These are phyloP conservation scores for Zhuqinia jingwanae DNA, from an alignment of 2,888 invertebrate species.

Conservation along the genomic window DNA sequence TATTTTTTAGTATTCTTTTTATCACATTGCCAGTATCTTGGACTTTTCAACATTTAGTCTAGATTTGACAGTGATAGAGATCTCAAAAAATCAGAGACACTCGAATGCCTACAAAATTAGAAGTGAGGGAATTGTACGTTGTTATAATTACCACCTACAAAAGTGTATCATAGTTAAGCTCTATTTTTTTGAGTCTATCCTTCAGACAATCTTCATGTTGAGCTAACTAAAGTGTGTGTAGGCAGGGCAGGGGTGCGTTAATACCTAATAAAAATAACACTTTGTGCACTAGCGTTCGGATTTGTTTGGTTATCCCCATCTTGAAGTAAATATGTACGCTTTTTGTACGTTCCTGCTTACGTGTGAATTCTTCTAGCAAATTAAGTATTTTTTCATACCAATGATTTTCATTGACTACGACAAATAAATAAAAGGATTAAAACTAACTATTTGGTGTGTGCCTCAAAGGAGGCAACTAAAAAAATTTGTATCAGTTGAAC, in stretches of 20 bases:
- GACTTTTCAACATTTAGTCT: slow-evolving; percentile 55
- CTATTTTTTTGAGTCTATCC: slow-evolving; percentile 8
- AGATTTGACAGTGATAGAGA: slow-evolving; percentile 55
- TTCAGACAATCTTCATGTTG: slow-evolving; percentile 10
- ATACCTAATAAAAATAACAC: background rate
- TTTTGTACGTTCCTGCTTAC: slow-evolving; percentile 20
- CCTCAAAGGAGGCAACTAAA: slow-evolving; percentile 23
- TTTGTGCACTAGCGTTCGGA: too few species aligned
- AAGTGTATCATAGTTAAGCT: background rate
- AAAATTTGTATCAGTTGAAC: slow-evolving; percentile 33
- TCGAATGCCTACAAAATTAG: too few species aligned
- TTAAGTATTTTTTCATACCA: background rate
- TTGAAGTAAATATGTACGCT: background rate
- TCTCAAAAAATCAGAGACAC: slow-evolving; percentile 51
- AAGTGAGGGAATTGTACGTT: too few species aligned
- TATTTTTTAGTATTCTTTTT: slow-evolving; percentile 14
- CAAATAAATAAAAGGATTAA: background rate
- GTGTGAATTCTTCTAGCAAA: background rate
- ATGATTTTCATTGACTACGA: background rate
- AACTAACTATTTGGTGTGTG: background rate
- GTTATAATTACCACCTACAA: background rate
- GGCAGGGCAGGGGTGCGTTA: too few species aligned
- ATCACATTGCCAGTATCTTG: slow-evolving; percentile 25
- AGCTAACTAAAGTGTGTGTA: too few species aligned
- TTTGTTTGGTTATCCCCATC: background rate